A percentile compares a stretch with the other conserved stretches of the same genome.
Evolutionary conservation across 2,113 vertebrate genomes (phyloP).

Genomic region (Rutilus rutilus): DNA sequence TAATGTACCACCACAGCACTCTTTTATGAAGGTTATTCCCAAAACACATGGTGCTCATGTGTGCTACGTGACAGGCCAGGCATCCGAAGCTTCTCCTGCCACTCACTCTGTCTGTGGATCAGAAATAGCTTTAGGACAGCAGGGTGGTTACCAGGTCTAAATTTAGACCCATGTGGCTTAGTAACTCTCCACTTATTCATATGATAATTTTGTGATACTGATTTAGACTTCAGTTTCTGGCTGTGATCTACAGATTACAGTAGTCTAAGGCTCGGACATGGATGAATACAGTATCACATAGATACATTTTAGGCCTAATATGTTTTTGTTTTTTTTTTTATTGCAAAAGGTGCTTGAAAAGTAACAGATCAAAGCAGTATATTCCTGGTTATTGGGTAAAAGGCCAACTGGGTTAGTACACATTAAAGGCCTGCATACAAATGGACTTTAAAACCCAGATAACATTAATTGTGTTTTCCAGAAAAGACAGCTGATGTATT

Average conservation of each 20-base stretch:
- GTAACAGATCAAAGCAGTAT: neutral
- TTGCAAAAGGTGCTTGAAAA: neutral
- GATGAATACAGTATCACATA: neutral
- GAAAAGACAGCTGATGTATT: neutral
- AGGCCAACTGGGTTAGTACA: neutral
- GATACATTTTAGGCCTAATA: neutral
- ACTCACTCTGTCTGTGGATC: neutral
- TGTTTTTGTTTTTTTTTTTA: no score
- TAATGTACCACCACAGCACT: neutral
- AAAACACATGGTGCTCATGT: neutral
- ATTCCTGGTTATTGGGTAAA: neutral
- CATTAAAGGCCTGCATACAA: neutral
- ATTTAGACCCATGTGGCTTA: constrained; percentile 25
- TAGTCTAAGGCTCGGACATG: no score
- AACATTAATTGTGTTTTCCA: neutral
- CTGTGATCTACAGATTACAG: neutral
- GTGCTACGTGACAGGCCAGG: constrained; percentile 10
- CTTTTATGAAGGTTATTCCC: neutral
- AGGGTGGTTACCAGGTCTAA: neutral
- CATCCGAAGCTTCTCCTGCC: constrained; percentile 21
- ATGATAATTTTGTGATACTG: neutral
- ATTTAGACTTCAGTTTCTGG: neutral
- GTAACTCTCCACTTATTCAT: neutral
- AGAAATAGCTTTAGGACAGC: constrained; percentile 31
- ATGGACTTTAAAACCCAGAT: neutral